These are phyloP conservation scores for Gryllus bimaculatus DNA, from an alignment of 1,140 invertebrate genomes.

Conservation along the genomic window DNA sequence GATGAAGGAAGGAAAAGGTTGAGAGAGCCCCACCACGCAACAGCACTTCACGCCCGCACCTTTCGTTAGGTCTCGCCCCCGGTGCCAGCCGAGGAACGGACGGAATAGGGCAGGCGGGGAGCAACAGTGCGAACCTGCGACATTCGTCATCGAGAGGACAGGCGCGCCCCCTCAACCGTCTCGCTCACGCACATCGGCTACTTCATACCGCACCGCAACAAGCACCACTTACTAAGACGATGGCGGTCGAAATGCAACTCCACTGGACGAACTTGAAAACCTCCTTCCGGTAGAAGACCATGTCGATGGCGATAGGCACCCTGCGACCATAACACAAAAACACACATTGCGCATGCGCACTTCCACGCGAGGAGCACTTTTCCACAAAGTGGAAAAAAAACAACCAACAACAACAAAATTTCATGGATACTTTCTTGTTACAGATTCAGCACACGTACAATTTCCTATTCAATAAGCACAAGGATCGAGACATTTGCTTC, in stretches of 20 bases:
- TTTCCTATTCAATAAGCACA: no score
- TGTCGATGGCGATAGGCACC: slow-evolving; percentile 81
- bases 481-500: no score
- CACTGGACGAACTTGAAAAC: slow-evolving; percentile 46
- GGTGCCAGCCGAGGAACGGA: no score
- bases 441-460: no score
- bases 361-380: no score
- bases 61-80: no score
- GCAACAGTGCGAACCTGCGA: no score
- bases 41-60: no score
- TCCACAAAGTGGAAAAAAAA: not conserved
- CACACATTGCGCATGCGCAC: not conserved
- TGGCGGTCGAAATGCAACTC: slow-evolving; percentile 42
- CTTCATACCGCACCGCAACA: not conserved
- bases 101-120: no score
- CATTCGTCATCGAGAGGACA: not conserved
- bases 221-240: slow-evolving; percentile 47
- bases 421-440: not conserved
- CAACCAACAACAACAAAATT: not conserved
- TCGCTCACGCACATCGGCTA: not conserved
- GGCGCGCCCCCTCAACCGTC: not conserved
- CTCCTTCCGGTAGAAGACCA: slow-evolving; percentile 58
- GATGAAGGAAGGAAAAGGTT: no score
- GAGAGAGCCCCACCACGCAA: no score
- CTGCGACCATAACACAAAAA: slow-evolving; percentile 33